phyloP scores from a whole-genome alignment of 2,888 invertebrate genomes.

The Euzetes globulus region DNA sequence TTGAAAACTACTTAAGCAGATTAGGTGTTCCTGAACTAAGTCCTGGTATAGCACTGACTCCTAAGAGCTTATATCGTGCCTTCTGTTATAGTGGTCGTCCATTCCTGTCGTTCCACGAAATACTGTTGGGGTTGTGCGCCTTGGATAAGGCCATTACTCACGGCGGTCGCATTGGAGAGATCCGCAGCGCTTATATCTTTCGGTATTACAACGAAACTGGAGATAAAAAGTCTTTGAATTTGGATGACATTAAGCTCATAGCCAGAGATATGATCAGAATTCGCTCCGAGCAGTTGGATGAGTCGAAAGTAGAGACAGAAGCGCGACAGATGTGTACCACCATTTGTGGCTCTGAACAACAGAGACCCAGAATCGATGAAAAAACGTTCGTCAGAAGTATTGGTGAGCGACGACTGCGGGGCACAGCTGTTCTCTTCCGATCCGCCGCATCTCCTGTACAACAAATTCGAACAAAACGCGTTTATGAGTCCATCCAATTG shows the following conservation, averaged over 20 bases:
- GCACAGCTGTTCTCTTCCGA: constrained; percentile 61
- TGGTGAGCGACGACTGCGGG: constrained; percentile 59
- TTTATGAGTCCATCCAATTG: constrained; percentile 21
- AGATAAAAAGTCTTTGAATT: constrained; percentile 44
- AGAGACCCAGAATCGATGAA: neutral
- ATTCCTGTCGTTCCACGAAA: constrained; percentile 50
- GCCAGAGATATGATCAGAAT: too few relatives aligned
- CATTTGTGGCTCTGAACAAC: too few relatives aligned
- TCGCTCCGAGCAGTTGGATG: neutral
- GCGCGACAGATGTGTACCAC: neutral
- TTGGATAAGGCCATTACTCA: constrained; percentile 60
- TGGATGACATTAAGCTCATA: neutral
- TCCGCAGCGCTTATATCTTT: constrained; percentile 63
- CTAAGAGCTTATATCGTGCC: constrained; percentile 11
- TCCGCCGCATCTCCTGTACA: constrained; percentile 49
- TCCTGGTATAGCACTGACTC: too few relatives aligned
- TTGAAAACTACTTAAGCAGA: constrained; percentile 55
- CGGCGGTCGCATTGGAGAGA: constrained; percentile 59
- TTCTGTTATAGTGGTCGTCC: neutral
- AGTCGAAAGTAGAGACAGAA: neutral
- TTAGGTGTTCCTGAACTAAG: constrained; percentile 54
- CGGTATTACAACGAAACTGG: constrained; percentile 49
- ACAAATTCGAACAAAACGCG: constrained; percentile 25
- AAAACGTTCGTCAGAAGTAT: constrained; percentile 46
- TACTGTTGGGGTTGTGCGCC: constrained; percentile 58